Conservation (phyloP, 1,140 invertebrate species). For the Anagrus nilaparvatae region DNA sequence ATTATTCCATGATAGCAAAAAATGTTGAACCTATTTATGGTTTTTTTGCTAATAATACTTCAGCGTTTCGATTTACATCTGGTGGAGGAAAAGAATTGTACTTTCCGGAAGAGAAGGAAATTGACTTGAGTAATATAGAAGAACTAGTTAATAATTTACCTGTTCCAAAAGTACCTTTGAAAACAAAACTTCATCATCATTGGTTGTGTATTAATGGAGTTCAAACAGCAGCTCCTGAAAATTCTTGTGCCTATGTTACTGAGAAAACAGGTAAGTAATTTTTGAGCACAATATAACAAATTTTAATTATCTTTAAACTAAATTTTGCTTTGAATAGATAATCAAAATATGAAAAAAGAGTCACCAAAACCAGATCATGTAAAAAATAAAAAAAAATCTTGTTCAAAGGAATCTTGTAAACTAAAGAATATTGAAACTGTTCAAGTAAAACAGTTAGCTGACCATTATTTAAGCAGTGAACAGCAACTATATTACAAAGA, state of each 20-base stretch:
- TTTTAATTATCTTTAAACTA: constrained; percentile 2
- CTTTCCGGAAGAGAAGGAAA: constrained; percentile 94
- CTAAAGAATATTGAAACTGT: constrained; percentile 80
- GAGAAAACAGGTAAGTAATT: constrained; percentile 45
- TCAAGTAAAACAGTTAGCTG: constrained; percentile 90
- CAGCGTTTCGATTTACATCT: constrained; percentile 92
- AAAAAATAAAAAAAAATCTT: constrained; percentile 57
- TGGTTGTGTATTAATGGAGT: constrained; percentile 96
- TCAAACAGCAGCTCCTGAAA: constrained; percentile 90
- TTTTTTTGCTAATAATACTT: constrained; percentile 72
- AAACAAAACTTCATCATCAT: constrained; percentile 80
- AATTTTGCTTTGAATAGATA: constrained; percentile 34
- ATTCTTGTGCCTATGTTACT: constrained; percentile 76
- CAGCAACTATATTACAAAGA: constrained; percentile 99
- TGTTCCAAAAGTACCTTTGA: constrained; percentile 73
- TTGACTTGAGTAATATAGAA: constrained; percentile 82
- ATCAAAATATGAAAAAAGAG: constrained; percentile 50
- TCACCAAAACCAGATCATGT: constrained; percentile 71
- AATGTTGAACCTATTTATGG: constrained; percentile 97
- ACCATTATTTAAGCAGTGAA: constrained; percentile 93
- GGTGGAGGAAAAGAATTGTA: constrained; percentile 90
- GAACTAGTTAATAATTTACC: constrained; percentile 44
- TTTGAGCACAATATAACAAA: too few species aligned
- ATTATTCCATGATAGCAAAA: constrained; percentile 78
- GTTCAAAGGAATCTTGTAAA: constrained; percentile 69